Evolutionary conservation across 1,140 invertebrate species (phyloP), one percentile per base, ranked within the genome.

Genomic region (Zaprionus nigranus): DNA sequence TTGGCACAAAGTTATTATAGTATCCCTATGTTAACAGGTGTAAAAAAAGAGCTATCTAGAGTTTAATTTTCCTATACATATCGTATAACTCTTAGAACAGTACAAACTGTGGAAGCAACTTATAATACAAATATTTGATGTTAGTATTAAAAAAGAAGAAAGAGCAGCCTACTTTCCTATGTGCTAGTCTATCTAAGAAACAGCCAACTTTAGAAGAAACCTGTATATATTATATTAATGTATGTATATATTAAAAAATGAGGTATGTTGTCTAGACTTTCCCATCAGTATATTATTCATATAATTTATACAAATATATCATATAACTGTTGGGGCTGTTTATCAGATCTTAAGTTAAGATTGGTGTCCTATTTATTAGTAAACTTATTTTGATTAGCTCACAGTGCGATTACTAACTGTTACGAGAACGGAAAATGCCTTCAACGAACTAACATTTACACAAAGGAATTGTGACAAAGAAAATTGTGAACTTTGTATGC

Each of bases 401-500:
- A n/a, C 7, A 12, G 38, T 3, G 6, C 7, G 40, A 46, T 46
- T 17, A 46, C 6, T n/a, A 46, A 46, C 40, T 46, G n/a, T 46
- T 46, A 46, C 40, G 40, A 9, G 7, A 43, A 40, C 12, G n/a
- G 17, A 3, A 22, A 51, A 66, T 15, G 0, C 26, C 6, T 17
- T 46, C 2, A 40, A 7, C 9, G n/a, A 46, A 22, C 6, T 17
- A 34, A 38, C 9, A 54, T 67, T 43, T 30, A 34, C 24, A 67
- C 56, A 73, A 67, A 67, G 63, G 54, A 72, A 73, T 30, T 53
- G 40, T 24, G 34, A 38, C 30, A 26, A 28, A 51, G 57, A 46
- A 59, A 36, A 60, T 17, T 58, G 40, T 43, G 63, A 67, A 67
- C 63, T 67, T 73, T 73, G 34, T 15, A 46, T 72, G 34, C 5